Percentiles rank a stretch among this genome's conserved stretches.
Conservation (phyloP, 2,888 invertebrate genomes). For the Drosophila melanocephala region DNA sequence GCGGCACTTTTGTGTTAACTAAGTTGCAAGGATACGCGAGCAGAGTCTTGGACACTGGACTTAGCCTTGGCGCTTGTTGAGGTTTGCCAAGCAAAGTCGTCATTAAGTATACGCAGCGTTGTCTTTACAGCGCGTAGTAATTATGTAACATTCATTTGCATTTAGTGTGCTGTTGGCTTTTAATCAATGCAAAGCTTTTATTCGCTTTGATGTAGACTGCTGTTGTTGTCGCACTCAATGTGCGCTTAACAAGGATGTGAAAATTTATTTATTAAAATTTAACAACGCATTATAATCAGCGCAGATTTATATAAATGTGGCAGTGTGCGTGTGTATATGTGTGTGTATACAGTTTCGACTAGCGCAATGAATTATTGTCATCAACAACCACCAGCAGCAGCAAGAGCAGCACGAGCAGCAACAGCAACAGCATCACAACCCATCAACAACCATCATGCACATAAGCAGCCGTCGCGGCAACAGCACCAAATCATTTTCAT, state of each 20-base stretch:
- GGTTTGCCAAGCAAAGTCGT: slow-evolving; percentile 58
- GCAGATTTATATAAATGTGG: slow-evolving; percentile 66
- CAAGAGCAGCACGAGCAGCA: slow-evolving; percentile 38
- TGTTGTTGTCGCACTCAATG: slow-evolving; percentile 55
- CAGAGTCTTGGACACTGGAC: slow-evolving; percentile 40
- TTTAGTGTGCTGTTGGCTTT: slow-evolving; percentile 49
- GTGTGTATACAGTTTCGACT: slow-evolving; percentile 49
- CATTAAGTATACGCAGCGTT: slow-evolving; percentile 72
- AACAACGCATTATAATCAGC: slow-evolving; percentile 84
- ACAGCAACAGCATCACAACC: slow-evolving; percentile 23
- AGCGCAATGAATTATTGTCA: slow-evolving; percentile 62
- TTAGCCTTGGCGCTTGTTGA: slow-evolving; percentile 34
- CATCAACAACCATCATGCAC: slow-evolving; percentile 70
- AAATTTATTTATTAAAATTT: slow-evolving; percentile 83
- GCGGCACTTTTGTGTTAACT: slow-evolving; percentile 73
- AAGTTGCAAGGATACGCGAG: slow-evolving; percentile 56
- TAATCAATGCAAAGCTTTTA: slow-evolving; percentile 69
- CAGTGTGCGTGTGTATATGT: slow-evolving; percentile 36
- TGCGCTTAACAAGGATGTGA: slow-evolving; percentile 81
- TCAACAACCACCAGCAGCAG: slow-evolving; percentile 64
- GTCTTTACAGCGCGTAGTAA: slow-evolving; percentile 33
- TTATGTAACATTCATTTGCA: slow-evolving; percentile 76
- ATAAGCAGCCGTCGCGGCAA: slow-evolving; percentile 56
- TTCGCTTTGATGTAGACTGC: slow-evolving; percentile 11
- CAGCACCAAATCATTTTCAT: slow-evolving; percentile 64